phyloP scores from a whole-genome alignment of 2,888 invertebrate genomes.

The Halocaridina rubra region DNA sequence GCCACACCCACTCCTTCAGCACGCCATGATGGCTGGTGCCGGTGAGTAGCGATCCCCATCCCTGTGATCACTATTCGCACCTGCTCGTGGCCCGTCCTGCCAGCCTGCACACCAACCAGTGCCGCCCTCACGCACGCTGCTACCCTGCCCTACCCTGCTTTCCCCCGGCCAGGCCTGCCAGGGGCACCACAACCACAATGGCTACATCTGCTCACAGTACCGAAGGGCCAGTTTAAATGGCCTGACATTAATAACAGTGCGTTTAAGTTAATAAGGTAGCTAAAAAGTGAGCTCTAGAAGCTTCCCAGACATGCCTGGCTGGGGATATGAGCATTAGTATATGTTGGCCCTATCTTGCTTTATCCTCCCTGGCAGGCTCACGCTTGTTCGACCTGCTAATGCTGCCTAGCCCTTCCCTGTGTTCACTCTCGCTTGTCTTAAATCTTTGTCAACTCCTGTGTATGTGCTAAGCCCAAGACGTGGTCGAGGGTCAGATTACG shows the following conservation, averaged over 20 bases:
- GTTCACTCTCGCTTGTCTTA: constrained; percentile 54
- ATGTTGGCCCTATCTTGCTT: constrained; percentile 57
- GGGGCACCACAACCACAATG: constrained; percentile 6
- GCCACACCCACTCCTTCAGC: constrained; percentile 72
- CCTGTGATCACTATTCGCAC: constrained; percentile 60
- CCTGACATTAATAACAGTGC: constrained; percentile 29
- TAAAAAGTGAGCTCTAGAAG: constrained; percentile 39
- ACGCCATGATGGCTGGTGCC: constrained; percentile 73
- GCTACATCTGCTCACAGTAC: constrained; percentile 42
- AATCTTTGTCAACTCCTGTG: constrained; percentile 41
- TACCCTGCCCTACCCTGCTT: constrained; percentile 56
- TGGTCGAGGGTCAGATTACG: constrained; percentile 33
- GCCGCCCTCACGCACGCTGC: constrained; percentile 48
- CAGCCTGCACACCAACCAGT: constrained; percentile 55
- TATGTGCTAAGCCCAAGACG: constrained; percentile 49
- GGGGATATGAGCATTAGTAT: constrained; percentile 47
- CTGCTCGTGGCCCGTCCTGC: constrained; percentile 54
- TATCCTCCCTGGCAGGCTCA: constrained; percentile 56
- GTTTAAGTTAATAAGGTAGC: not conserved
- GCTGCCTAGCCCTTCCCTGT: constrained; percentile 48
- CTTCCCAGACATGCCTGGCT: constrained; percentile 47
- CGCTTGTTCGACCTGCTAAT: constrained; percentile 51
- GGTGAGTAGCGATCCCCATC: constrained; percentile 69
- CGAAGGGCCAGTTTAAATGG: constrained; percentile 6
- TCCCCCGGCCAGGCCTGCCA: constrained; percentile 41